phyloP scores from a whole-genome alignment of 1,140 invertebrate species.

The Drosophila equinoxialis region DNA sequence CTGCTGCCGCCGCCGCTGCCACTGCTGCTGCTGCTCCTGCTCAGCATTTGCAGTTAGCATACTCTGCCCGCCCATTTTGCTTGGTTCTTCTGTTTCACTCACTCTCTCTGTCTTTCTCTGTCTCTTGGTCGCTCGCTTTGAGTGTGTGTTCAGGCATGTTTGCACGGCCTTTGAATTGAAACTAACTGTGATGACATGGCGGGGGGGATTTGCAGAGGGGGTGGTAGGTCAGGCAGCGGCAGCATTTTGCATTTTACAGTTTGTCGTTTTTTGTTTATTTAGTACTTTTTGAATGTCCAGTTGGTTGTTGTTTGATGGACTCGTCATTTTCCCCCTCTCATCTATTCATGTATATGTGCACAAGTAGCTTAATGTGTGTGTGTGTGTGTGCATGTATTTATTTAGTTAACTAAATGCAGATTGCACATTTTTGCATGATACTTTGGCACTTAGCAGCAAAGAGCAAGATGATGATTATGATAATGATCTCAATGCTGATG shows the following conservation, averaged over 20 bases:
- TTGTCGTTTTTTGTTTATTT: conserved; percentile 42
- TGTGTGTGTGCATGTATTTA: conserved; percentile 28
- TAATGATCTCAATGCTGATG: conserved; percentile 14
- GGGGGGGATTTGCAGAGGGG: neutral
- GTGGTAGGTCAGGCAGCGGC: conserved; percentile 12
- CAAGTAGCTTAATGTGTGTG: no score
- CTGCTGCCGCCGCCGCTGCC: neutral
- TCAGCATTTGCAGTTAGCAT: conserved; percentile 64
- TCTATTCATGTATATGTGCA: neutral
- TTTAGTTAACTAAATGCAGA: conserved; percentile 64
- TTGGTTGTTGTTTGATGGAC: conserved; percentile 39
- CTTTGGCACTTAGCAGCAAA: conserved; percentile 33
- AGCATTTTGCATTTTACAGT: conserved; percentile 23
- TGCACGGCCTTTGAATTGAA: conserved; percentile 55
- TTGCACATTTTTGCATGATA: conserved; percentile 51
- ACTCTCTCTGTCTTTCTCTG: neutral
- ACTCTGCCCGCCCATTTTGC: conserved; percentile 38
- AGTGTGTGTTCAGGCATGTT: conserved; percentile 51
- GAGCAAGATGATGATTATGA: conserved; percentile 12
- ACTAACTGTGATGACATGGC: conserved; percentile 22
- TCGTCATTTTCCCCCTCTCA: conserved; percentile 36
- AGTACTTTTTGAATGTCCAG: conserved; percentile 54
- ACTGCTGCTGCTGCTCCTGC: conserved; percentile 35
- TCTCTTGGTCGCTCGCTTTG: neutral
- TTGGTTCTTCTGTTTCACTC: conserved; percentile 10